These are phyloP conservation scores for Smutsia gigantea DNA, from an alignment of 2,797 vertebrate species.

Conservation along the genomic window DNA sequence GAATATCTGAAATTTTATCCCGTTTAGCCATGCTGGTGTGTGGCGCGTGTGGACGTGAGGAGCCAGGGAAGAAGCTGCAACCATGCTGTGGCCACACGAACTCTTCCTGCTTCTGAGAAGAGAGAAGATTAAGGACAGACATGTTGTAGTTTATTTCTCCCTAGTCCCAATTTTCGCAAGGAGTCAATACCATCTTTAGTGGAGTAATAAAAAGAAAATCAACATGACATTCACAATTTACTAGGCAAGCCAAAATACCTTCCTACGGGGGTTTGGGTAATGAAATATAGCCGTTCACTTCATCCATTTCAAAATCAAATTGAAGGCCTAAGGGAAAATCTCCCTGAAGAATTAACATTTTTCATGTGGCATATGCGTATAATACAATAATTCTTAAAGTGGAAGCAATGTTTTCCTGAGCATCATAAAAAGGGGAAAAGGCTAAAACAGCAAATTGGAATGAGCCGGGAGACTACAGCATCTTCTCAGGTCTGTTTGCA, in stretches of 20 bases:
- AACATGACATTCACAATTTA: constrained; percentile 70
- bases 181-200: constrained; percentile 57
- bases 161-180: constrained; percentile 11
- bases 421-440: background rate
- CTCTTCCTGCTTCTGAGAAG: background rate
- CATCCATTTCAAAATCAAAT: constrained; percentile 74
- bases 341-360: constrained; percentile 64
- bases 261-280: constrained; percentile 59
- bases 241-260: constrained; percentile 56
- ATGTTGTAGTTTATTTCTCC: background rate
- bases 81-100: background rate
- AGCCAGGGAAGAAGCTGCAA: background rate
- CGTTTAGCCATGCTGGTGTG: background rate
- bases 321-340: constrained; percentile 58
- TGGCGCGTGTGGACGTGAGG: background rate
- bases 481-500: constrained; percentile 35
- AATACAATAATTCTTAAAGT: constrained; percentile 50
- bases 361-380: constrained; percentile 64
- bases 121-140: background rate
- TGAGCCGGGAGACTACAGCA: background rate
- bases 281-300: constrained; percentile 67
- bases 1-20: background rate
- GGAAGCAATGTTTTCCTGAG: background rate
- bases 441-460: constrained; percentile 44
- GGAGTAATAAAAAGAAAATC: constrained; percentile 71